Base-by-base conservation (phyloP, 2,113 vertebrate genomes). In the Zeus faber region DNA sequence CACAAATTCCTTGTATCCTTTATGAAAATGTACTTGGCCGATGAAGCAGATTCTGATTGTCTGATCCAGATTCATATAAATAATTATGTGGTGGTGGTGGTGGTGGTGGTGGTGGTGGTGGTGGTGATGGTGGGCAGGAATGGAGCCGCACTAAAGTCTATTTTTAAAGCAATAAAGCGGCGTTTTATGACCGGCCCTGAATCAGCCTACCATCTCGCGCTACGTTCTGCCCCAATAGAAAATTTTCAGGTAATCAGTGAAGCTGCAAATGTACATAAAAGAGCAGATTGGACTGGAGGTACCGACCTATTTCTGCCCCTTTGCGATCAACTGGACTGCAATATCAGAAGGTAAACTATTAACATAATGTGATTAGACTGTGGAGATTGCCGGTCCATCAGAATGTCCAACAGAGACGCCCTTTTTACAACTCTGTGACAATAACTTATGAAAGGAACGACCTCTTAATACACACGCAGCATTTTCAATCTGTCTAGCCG, bases 211-310 rank as follows among this genome's bases (percentile, higher is more conserved):
- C 54, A 71, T 71, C 63, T 69, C 26, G 17, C 31, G 47, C 54
- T 40, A 57, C 65, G 4, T 27, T 58, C 53, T 47, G 60, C 67
- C 57, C 40, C 41, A 63, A 62, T 27, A 48, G 43, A 61, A n/a
- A n/a, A 59, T 51, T 70, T 80, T 72, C 40, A 68, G 50, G 73
- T 62, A 70, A 79, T 79, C 66, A 60, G 63, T 58, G 41, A 63
- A 26, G 58, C 62, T 67, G 33, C 14, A 33, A 21, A n/a, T 48
- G 37, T 29, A 33, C 50, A 47, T 43, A n/a, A n/a, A n/a, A n/a
- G n/a, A n/a, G n/a, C n/a, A n/a, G n/a, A n/a, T n/a, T n/a, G n/a
- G n/a, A n/a, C n/a, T n/a, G n/a, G n/a, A n/a, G n/a, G n/a, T n/a
- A n/a, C n/a, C n/a, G n/a, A n/a, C n/a, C n/a, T n/a, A n/a, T n/a